phyloP scores from a whole-genome alignment of 2,113 vertebrate species.

The Corapipo altera region DNA sequence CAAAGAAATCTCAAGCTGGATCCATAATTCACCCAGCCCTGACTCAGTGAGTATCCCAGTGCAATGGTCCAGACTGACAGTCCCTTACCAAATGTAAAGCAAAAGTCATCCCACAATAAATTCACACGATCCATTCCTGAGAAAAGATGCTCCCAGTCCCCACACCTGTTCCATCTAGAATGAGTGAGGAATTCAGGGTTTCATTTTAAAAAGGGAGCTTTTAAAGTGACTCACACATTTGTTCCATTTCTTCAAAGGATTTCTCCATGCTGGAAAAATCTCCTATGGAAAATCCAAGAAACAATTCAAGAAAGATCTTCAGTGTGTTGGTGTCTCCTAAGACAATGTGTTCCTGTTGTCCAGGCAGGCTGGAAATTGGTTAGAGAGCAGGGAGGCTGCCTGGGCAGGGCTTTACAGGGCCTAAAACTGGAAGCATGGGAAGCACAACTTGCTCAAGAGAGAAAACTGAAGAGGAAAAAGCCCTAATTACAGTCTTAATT shows the following conservation, averaged over 20 bases:
- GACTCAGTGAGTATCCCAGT: fast-evolving
- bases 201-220: too few species aligned
- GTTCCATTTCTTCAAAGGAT: too few species aligned
- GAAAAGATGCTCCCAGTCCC: background rate
- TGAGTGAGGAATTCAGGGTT: too few species aligned
- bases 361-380: background rate
- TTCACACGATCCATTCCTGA: background rate
- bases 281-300: too few species aligned
- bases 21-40: background rate
- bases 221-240: too few species aligned
- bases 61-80: background rate
- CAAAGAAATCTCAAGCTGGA: background rate
- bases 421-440: background rate
- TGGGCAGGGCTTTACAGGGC: background rate
- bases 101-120: background rate
- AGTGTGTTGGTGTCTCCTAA: background rate
- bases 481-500: background rate
- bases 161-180: too few species aligned
- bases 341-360: background rate
- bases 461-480: background rate
- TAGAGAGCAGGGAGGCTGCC: background rate
- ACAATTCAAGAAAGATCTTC: too few species aligned
- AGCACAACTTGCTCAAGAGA: background rate
- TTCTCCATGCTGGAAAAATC: too few species aligned
- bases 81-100: background rate